Evolutionary conservation across 2,888 invertebrate species (phyloP), one percentile per base, ranked within the genome.

Genomic region (Cataglyphis albicans): DNA sequence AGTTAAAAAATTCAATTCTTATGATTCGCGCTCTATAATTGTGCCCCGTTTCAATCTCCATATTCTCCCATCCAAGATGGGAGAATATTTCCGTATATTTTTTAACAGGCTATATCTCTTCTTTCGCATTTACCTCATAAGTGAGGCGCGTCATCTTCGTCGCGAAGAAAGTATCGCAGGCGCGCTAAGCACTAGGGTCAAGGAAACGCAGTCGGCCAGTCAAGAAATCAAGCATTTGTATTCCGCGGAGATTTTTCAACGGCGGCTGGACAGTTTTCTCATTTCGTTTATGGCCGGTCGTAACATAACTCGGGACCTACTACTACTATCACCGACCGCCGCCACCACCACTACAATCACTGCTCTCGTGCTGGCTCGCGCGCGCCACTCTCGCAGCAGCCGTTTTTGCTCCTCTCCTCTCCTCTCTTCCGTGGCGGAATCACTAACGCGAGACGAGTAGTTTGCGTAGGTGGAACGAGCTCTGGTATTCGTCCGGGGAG

Each of bases 181-280:
- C 55, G 64, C 82, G 67, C 81, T 81, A 85, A 83, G 81, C 86
- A 75, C 81, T 52, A n/a, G 52, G 81, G 84, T 61, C 83, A 65
- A 83, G 81, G 83, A 83, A 88, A 88, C 83, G 85, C 88, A 83
- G 81, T 70, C 85, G 84, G 61, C 81, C 86, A 78, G 81, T 83
- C 84, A 88, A 89, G 89, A 89, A 90, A 88, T 89, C 92, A 89
- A 89, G 92, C 94, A 94, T 94, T 94, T 93, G 93, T 94, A 94
- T 94, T 94, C 94, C 90, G 91, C 90, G 89, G 91, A 91, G 93
- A 94, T 93, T 94, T 93, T 93, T 93, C 93, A 93, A 90, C 92
- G 91, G 91, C 91, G 91, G 89, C 90, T 89, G 92, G 91, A 93
- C 93, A 92, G 92, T 93, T 93, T 94, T 93, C 93, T 94, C 93